Percentiles rank a stretch among this genome's conserved stretches.
These are phyloP conservation scores for Coptodon rendalli DNA, from an alignment of 2,113 vertebrate genomes.

Conservation along the genomic window DNA sequence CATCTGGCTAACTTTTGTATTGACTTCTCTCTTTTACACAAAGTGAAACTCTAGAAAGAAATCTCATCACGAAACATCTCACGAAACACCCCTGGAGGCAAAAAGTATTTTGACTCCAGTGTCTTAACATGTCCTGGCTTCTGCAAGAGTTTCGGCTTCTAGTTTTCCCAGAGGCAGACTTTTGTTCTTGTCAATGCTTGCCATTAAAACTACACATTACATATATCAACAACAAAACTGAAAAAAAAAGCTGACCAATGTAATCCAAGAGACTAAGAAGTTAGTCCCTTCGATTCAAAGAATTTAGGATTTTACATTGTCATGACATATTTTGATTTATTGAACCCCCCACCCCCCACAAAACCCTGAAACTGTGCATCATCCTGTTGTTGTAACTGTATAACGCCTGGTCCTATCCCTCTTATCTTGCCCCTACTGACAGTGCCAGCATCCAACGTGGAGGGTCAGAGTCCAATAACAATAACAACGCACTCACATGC, in stretches of 20 bases:
- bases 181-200: conserved; percentile 28
- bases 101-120: neutral
- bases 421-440: neutral
- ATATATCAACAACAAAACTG: neutral
- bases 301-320: neutral
- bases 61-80: neutral
- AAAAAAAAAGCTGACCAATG: neutral
- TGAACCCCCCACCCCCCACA: neutral
- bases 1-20: neutral
- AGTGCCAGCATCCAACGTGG: conserved; percentile 61
- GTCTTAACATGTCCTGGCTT: conserved; percentile 25
- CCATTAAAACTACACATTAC: neutral
- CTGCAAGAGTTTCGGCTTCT: neutral
- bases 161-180: neutral
- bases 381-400: neutral
- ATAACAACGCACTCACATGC: neutral
- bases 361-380: neutral
- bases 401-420: neutral
- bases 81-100: neutral
- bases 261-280: neutral
- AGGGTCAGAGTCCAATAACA: conserved; percentile 69
- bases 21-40: neutral
- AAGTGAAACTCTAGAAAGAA: neutral
- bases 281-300: neutral
- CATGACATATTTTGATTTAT: neutral